phyloP scores from a whole-genome alignment of 1,140 invertebrate genomes.

The Bombus affinis region DNA sequence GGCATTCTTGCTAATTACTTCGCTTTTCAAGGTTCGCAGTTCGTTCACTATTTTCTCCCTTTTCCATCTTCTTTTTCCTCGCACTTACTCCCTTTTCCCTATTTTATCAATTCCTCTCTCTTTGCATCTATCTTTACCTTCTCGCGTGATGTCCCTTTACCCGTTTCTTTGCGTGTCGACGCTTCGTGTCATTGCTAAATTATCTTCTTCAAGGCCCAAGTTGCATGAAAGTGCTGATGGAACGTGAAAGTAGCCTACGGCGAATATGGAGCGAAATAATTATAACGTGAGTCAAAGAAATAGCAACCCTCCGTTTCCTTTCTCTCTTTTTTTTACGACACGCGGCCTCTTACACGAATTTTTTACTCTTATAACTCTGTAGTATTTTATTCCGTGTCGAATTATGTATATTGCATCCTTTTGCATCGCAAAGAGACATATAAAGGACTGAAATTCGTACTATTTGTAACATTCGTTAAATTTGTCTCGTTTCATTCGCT shows the following conservation, averaged over 20 bases:
- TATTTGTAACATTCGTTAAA: constrained; percentile 2
- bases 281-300: not conserved
- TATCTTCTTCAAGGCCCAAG: constrained; percentile 14
- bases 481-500: constrained; percentile 2
- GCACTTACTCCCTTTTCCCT: not conserved
- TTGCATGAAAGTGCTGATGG: not conserved
- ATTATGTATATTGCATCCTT: not conserved
- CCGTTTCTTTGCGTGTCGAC: no score
- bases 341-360: not conserved
- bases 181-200: not conserved
- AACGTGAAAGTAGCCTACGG: not conserved
- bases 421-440: no score
- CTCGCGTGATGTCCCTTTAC: not conserved
- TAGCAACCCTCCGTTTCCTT: not conserved
- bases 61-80: not conserved
- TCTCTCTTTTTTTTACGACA: not conserved
- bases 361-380: not conserved
- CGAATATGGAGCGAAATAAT: constrained; percentile 13
- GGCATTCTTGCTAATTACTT: constrained; percentile 46
- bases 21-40: constrained; percentile 21
- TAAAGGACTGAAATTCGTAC: not conserved
- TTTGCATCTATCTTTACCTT: not conserved
- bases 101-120: not conserved
- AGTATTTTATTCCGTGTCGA: not conserved
- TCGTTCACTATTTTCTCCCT: no score